Evolutionary conservation across 2,888 invertebrate species (phyloP).

Genomic region (Monoplex corrugatus): DNA sequence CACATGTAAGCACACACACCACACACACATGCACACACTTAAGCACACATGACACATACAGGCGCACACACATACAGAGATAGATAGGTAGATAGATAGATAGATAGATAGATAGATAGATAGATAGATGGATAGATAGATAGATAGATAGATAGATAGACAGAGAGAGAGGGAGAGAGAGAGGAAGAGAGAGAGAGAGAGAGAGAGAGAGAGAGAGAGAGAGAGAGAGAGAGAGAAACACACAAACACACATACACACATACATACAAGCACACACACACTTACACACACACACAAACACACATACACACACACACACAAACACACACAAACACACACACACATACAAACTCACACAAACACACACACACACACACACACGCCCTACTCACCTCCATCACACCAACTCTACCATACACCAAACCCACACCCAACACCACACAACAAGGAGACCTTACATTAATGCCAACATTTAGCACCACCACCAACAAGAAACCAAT

Average conservation of each 20-base stretch:
- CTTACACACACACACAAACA: too few relatives aligned
- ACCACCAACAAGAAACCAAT: too few relatives aligned
- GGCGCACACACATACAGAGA: neutral
- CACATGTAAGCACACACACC: neutral
- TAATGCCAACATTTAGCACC: too few relatives aligned
- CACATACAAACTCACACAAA: too few relatives aligned
- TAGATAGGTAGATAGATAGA: too few relatives aligned
- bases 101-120: too few relatives aligned
- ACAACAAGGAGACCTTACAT: too few relatives aligned
- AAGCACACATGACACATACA: constrained; percentile 6
- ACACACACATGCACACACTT: neutral
- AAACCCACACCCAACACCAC: neutral
- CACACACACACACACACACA: neutral
- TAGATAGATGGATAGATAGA: too few relatives aligned
- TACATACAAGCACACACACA: neutral
- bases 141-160: too few relatives aligned
- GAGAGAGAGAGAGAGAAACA: neutral
- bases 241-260: neutral
- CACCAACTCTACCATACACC: neutral
- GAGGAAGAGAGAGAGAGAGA: neutral
- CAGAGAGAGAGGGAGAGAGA: neutral
- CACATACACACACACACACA: too few relatives aligned
- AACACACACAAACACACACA: too few relatives aligned
- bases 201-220: neutral
- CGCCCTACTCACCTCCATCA: neutral